phyloP scores from a whole-genome alignment of 1,140 invertebrate genomes.

The Drosophila mauritiana region DNA sequence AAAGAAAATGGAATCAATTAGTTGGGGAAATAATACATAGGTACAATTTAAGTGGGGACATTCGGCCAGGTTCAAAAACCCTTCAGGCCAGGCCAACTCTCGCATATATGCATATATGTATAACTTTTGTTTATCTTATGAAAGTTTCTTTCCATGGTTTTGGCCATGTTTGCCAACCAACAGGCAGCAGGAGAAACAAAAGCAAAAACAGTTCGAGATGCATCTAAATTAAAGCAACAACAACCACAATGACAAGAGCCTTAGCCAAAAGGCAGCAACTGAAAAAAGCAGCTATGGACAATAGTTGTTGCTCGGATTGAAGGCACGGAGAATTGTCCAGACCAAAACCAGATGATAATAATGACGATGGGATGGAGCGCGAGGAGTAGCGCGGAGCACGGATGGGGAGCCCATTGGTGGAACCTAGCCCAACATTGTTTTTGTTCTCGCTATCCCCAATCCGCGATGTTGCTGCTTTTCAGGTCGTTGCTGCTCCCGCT shows the following conservation, averaged over 20 bases:
- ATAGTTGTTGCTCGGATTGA: constrained; percentile 43
- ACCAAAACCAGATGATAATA: constrained; percentile 78
- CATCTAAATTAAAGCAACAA: constrained; percentile 63
- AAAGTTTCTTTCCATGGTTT: constrained; percentile 46
- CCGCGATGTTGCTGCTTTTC: constrained; percentile 27
- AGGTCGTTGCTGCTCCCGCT: constrained; percentile 34
- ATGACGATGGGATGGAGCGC: constrained; percentile 47
- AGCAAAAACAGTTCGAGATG: constrained; percentile 50
- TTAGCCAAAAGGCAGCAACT: constrained; percentile 52
- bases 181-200: constrained; percentile 5
- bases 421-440: constrained; percentile 80
- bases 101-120: constrained; percentile 43
- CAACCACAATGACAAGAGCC: constrained; percentile 59
- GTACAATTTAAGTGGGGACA: constrained; percentile 2
- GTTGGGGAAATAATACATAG: background rate
- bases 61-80: background rate
- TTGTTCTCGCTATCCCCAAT: constrained; percentile 58
- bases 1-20: constrained; percentile 35
- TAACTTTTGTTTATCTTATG: constrained; percentile 54
- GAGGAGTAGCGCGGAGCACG: background rate
- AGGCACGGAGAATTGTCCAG: constrained; percentile 55
- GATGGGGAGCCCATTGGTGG: constrained; percentile 10
- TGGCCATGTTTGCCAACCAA: constrained; percentile 41
- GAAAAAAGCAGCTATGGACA: constrained; percentile 49
- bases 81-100: background rate